Evolutionary conservation across 2,888 invertebrate species (phyloP), one percentile per base, ranked within the genome.

Genomic region (Watsonalla cultraria): DNA sequence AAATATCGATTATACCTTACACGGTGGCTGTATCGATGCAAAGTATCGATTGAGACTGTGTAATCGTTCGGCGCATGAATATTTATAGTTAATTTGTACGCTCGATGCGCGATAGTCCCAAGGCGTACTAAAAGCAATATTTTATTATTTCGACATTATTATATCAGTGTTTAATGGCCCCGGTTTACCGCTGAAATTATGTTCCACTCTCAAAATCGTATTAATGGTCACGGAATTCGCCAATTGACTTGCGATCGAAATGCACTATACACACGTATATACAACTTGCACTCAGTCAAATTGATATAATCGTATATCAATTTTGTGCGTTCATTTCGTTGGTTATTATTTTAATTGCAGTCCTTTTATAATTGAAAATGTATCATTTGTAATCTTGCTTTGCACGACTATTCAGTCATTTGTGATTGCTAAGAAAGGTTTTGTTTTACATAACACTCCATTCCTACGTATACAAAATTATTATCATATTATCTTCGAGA

Each of bases 41-140:
- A 45, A 52, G 58, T 65, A 70, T 67, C 72, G 71, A 72, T 68
- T 64, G 65, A 66, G 61, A 51, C 55, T 68, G 61, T 66, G 74
- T 79, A 80, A 78, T 78, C 76, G 76, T 68, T 76, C 62, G 61
- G 61, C 65, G 67, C 80, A 85, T 87, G 84, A 87, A 85, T 86
- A 87, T 87, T 85, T 85, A 87, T 86, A 83, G 86, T 86, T 88
- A 87, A 86, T 87, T 86, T 86, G 83, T 84, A 83, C 80, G 74
- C 74, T 60, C 76, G 83, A 80, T 81, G 76, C 74, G 65, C 68
- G 78, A 80, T 77, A 79, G 74, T 84, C 82, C 84, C 83, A 80
- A 80, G 81, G 81, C 80, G 72, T 66, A 73, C 71, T 75, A 74
- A 74, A 76, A 74, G 71, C 72, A 65, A 81, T 84, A 86, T 84